Percentiles rank a stretch among this genome's conserved stretches.
Evolutionary conservation across 1,140 invertebrate species (phyloP).

Genomic region (Coenobita brevimanus): DNA sequence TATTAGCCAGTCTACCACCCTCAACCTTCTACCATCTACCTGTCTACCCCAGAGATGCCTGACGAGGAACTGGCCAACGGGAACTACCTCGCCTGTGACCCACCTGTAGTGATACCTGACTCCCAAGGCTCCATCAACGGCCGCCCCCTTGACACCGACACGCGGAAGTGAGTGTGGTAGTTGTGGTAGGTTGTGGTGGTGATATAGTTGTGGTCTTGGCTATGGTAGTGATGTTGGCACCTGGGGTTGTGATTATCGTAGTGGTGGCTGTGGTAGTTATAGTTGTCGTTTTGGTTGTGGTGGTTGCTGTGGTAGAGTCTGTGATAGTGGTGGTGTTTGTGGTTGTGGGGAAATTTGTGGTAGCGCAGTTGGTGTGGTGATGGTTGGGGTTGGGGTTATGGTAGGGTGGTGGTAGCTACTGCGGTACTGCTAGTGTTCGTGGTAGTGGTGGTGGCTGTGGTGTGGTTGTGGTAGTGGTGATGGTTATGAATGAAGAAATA

Average conservation of each 20-base stretch:
- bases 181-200: not conserved
- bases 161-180: conserved; percentile 47
- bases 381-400: not conserved
- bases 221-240: not conserved
- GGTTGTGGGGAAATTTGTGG: not conserved
- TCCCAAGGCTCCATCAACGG: conserved; percentile 81
- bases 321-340: not conserved
- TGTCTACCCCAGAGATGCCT: no score
- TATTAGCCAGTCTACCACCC: no score
- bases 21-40: no score
- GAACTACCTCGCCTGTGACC: no score
- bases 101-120: conserved; percentile 81
- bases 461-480: no score
- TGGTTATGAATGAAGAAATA: no score
- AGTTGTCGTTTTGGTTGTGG: not conserved
- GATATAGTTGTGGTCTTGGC: not conserved
- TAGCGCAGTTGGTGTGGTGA: not conserved
- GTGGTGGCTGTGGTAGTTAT: not conserved
- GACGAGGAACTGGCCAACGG: no score
- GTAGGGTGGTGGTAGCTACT: not conserved
- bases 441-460: not conserved
- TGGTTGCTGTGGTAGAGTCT: not conserved
- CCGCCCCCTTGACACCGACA: conserved; percentile 73
- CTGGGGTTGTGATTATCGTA: not conserved
- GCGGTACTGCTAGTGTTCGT: no score